Base-by-base conservation (phyloP, 2,797 vertebrate genomes). In the Pseudotriccus pelzelni region DNA sequence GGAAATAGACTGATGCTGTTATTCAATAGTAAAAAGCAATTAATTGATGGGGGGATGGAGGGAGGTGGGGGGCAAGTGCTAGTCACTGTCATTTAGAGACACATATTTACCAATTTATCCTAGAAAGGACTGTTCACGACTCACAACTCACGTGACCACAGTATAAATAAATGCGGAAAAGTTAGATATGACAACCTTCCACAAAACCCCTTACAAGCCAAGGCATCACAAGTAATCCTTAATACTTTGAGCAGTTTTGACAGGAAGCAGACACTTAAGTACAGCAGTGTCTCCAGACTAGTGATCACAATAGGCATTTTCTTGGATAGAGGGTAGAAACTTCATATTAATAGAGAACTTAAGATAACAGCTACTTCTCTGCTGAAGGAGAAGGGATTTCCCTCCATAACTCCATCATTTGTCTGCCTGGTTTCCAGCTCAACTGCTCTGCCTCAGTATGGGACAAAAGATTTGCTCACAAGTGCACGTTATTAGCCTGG, bases 321-420 rank as follows among this genome's bases (percentile, higher is more conserved):
- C 46, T 82, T 63, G 59, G 56, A 49, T 1, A 46, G 37, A 70
- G 27, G 4, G 22, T 49, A 77, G 52, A 93, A 84, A 73, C 72
- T 70, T n/a, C 52, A 55, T 79, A 49, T 77, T 84, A 62, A 73
- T 16, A 55, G 34, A n/a, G 23, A 94, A 82, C 59, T 91, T 82
- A 86, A 62, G 60, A 60, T 72, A 93, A 56, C 41, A 72, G 58
- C 62, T 86, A 36, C 52, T 87, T 79, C 56, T 66, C 52, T 84
- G 49, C 44, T 62, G 47, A 79, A 79, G 47, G 21, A 93, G 75
- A 90, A 88, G 85, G 55, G 67, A 94, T 96, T 96, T 95, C 77
- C 24, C 44, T 76, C 49, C 32, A 4, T 79, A 94, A 87, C 46
- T 70, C 90, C 80, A 73, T 94, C 83, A 87, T 47, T 59, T 86